Evolutionary conservation across 1,140 invertebrate genomes (phyloP).

Genomic region (Polypedilum pembai): DNA sequence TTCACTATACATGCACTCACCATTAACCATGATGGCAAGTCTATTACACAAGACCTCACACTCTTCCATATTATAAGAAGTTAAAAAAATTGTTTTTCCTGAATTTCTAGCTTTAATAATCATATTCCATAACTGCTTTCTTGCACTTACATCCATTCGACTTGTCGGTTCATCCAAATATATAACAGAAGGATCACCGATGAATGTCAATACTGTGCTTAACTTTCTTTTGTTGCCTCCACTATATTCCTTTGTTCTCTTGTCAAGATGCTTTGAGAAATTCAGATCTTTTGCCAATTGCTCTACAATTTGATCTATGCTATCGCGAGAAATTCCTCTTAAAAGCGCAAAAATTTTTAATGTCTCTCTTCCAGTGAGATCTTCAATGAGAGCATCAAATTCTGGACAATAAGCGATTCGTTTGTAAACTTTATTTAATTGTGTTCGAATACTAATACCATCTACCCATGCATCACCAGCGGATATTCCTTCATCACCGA

Average conservation of each 20-base stretch:
- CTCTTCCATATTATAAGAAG: conserved; percentile 79
- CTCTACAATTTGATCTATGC: conserved; percentile 43
- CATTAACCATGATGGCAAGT: conserved; percentile 82
- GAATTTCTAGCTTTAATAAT: conserved; percentile 52
- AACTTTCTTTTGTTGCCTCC: conserved; percentile 94
- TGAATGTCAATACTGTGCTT: conserved; percentile 83
- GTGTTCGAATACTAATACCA: conserved; percentile 47
- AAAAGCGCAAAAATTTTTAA: conserved; percentile 66
- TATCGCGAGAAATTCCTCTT: conserved; percentile 54
- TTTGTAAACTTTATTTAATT: conserved; percentile 51
- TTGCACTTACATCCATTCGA: conserved; percentile 76
- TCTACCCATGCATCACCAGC: conserved; percentile 48
- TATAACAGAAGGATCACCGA: conserved; percentile 82
- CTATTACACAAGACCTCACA: conserved; percentile 81
- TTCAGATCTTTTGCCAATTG: conserved; percentile 44
- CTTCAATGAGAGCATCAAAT: conserved; percentile 72
- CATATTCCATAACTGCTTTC: conserved; percentile 70
- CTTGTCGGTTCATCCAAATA: conserved; percentile 81
- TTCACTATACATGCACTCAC: no score
- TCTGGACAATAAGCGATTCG: conserved; percentile 75
- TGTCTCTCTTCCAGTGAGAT: conserved; percentile 72
- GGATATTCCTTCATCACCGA: conserved; percentile 63
- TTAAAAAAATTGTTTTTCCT: conserved; percentile 66
- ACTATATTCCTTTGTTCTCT: conserved; percentile 59
- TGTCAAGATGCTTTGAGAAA: conserved; percentile 45